Base-by-base conservation (phyloP, 2,888 invertebrate genomes). In the Saturnia japonica region DNA sequence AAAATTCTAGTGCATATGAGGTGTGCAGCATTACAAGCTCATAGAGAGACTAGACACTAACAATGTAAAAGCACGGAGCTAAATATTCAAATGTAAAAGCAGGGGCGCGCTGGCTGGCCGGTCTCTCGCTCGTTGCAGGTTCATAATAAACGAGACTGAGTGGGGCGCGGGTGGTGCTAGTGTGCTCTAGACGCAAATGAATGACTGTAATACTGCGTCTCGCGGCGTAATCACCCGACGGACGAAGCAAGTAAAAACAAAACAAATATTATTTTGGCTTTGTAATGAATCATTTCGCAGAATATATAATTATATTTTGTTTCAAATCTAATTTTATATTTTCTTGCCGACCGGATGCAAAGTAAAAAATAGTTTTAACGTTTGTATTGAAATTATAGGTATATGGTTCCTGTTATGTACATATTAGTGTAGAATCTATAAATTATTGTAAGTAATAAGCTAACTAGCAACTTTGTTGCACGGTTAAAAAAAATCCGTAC, bases 111-210 rank as follows among this genome's bases (percentile, higher is more conserved):
- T 54, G 19, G 76, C 72, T 80, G 80, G 77, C 78, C 77, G 85
- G 82, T 80, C 82, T 85, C 78, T 88, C 78, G 84, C 82, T 80
- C 82, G 86, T 78, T 88, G 89, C 89, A 87, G 88, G 91, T 89
- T 89, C 88, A 89, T 92, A 91, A 93, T 92, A 89, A 91, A 92
- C 89, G 89, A 91, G 90, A 91, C 91, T 91, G 92, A 92, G 91
- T 88, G 86, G 89, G 89, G 89, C 87, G 87, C 86, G 89, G 88
- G 88, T 87, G 88, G 6, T 34, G 34, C 2, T 34, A 6, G 85
- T 84, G 89, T 83, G 64, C 64, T 64, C 40, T 64, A 87, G 87
- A 88, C 88, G 85, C 88, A 90, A 93, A 91, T 92, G 92, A 93
- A 91, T 90, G 91, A 90, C 91, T 86, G 87, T 83, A 86, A 88